Conservation (phyloP, 2,113 vertebrate genomes). For the Reinhardtius hippoglossoides region DNA sequence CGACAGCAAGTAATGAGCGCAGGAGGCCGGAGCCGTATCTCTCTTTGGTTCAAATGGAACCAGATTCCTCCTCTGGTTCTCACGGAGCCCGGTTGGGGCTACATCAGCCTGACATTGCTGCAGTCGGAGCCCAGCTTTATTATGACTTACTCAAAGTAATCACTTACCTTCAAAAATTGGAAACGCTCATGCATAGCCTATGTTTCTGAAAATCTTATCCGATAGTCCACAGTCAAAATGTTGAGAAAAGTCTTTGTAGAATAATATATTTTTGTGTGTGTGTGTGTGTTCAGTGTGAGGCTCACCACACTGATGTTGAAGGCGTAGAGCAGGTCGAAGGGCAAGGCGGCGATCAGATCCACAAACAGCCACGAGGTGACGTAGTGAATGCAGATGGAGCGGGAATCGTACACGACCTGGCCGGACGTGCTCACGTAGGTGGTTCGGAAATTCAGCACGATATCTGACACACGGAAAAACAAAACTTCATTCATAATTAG, state of each 20-base stretch:
- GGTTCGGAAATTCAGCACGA: slow-evolving; percentile 85
- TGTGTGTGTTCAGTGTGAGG: neutral
- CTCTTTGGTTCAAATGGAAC: no score
- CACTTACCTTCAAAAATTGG: no score
- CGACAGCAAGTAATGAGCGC: neutral
- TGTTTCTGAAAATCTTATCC: no score
- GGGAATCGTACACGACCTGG: slow-evolving; percentile 86
- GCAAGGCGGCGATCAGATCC: slow-evolving; percentile 86
- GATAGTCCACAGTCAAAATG: no score
- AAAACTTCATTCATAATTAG: neutral
- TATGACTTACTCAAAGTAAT: no score
- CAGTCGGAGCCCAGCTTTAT: neutral
- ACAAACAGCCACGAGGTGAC: slow-evolving; percentile 88
- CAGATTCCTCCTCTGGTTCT: no score
- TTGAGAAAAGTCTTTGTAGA: neutral
- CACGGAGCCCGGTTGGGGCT: no score
- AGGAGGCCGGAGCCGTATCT: neutral
- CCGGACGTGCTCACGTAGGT: slow-evolving; percentile 87
- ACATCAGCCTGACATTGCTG: no score
- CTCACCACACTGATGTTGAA: slow-evolving; percentile 88
- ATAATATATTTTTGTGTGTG: neutral
- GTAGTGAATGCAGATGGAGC: slow-evolving; percentile 86
- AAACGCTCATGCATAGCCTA: no score
- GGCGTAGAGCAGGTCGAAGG: slow-evolving; percentile 87
- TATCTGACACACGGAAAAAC: slow-evolving; percentile 71